Percentiles rank a stretch among this genome's conserved stretches.
Conservation (phyloP, 2,113 vertebrate species). For the Chaetops frenatus region DNA sequence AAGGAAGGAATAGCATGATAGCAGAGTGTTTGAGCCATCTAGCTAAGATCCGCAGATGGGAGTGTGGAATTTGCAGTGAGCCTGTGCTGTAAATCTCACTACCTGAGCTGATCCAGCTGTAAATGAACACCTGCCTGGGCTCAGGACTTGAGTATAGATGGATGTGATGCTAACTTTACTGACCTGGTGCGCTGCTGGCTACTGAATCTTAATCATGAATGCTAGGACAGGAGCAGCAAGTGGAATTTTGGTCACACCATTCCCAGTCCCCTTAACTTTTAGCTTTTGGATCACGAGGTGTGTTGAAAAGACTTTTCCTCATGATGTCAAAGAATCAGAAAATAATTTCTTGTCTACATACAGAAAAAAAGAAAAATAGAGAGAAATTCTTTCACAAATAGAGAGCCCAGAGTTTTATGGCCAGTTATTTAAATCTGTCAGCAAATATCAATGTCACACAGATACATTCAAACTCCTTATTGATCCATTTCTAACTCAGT, state of each 20-base stretch:
- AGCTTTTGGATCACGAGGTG: not conserved
- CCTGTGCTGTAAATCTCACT: not conserved
- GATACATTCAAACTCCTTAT: not conserved
- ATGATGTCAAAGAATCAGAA: not conserved
- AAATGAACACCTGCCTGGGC: not conserved
- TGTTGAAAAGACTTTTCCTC: not conserved
- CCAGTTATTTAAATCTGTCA: not conserved
- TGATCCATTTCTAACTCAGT: not conserved
- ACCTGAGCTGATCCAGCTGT: not conserved
- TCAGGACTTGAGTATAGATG: not conserved
- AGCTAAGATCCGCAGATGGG: not conserved
- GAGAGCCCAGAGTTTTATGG: not conserved
- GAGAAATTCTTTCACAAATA: not conserved
- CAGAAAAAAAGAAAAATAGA: not conserved
- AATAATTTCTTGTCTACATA: not conserved
- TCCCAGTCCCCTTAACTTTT: not conserved
- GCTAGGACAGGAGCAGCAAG: not conserved
- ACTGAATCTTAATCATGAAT: not conserved
- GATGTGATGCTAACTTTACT: not conserved
- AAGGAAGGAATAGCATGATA: not conserved
- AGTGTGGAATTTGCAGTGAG: not conserved
- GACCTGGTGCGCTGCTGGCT: not conserved
- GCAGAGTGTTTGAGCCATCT: not conserved
- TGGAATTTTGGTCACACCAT: not conserved
- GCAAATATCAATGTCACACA: not conserved